Base-by-base conservation (phyloP, 2,888 invertebrate genomes). In the Epistrophella euchroma region DNA sequence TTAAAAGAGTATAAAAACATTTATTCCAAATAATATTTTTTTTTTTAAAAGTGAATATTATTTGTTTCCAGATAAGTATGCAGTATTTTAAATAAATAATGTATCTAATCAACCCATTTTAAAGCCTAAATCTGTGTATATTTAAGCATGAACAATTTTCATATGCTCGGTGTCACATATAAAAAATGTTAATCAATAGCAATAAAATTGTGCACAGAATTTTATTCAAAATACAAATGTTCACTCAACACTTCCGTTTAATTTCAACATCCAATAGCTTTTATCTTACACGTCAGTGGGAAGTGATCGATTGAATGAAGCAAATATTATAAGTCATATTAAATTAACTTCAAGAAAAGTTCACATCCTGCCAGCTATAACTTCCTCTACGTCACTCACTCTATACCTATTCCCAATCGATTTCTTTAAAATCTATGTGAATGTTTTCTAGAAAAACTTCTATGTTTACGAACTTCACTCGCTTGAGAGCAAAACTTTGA, bases 321-420 rank as follows among this genome's bases (percentile, higher is more conserved):
- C 45, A 45, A 45, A 64, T 17, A 64, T 28, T 17, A 62, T 52
- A 15, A 25, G 45, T 64, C 47, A 47, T 47, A 66, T 66, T 66
- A 47, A 66, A 66, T 66, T 47, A 47, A 66, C 47, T 66, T 47
- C 6, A 32, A 32, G 32, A 32, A 66, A 66, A 66, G 45, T 66
- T 66, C 47, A 47, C 35, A 19, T 47, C 66, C 66, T 66, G 47
- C 0, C 17, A 58, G n/a, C 52, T 28, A 32, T 32, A 58, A 62
- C 64, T 64, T 32, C 17, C 45, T 28, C 0, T 13, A 47, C 25
- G 66, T 66, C 66, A 47, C 66, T 66, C 32, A 35, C 66, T 1
- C 4, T 28, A 5, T 28, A 28, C 32, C 2, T 28, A 66, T 66
- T 66, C 32, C 66, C 47, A 66, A 66, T 66, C 35, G 66, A 66